These are phyloP conservation scores for Myotis davidii DNA, from an alignment of 2,113 vertebrate species.

Conservation along the genomic window DNA sequence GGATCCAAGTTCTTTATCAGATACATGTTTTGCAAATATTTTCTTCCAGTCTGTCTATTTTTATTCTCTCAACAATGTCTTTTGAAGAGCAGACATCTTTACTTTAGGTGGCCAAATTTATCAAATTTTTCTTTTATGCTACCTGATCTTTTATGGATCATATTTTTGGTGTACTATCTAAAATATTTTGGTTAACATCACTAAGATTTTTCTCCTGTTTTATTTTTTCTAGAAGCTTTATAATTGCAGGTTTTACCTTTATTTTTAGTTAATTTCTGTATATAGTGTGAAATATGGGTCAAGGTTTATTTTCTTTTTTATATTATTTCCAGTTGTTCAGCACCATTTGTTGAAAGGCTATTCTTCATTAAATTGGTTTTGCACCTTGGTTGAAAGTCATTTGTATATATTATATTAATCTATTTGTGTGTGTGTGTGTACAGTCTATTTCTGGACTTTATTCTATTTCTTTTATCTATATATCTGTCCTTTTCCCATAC, in stretches of 20 bases:
- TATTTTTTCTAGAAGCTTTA: neutral
- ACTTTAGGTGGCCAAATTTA: conserved; percentile 8
- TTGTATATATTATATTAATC: neutral
- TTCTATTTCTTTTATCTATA: neutral
- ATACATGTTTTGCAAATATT: neutral
- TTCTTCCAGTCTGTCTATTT: neutral
- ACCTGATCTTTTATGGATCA: neutral
- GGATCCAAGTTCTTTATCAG: neutral
- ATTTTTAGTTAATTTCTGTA: neutral
- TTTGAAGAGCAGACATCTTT: neutral
- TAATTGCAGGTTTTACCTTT: neutral
- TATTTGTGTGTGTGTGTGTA: neutral
- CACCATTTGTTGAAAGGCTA: neutral
- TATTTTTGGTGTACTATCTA: neutral
- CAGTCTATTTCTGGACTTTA: neutral
- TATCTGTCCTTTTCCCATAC: neutral
- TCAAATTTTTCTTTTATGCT: neutral
- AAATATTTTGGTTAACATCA: conserved; percentile 39
- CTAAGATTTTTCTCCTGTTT: neutral
- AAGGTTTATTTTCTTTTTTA: conserved; percentile 3
- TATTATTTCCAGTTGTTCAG: neutral
- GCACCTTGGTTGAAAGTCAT: neutral
- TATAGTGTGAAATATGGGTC: neutral
- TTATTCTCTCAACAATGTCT: conserved; percentile 16
- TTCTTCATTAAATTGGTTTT: neutral